These are phyloP conservation scores for Pheosia tremula DNA, from an alignment of 2,888 invertebrate species.

Conservation along the genomic window DNA sequence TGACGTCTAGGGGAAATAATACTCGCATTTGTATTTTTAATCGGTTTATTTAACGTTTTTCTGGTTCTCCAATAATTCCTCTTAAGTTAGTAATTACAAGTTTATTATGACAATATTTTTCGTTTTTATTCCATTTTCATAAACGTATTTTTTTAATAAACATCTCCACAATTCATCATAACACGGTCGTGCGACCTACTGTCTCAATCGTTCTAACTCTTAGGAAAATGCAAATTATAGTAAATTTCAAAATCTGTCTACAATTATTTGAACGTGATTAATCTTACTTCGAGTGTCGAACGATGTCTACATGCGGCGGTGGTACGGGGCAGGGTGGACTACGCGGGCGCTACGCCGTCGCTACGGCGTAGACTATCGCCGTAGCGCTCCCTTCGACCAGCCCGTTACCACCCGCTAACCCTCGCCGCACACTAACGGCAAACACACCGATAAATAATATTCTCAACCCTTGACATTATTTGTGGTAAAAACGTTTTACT, in stretches of 20 bases:
- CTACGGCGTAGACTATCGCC: conserved; percentile 39
- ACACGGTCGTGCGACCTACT: conserved; percentile 83
- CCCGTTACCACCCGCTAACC: conserved; percentile 33
- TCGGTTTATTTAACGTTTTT: conserved; percentile 84
- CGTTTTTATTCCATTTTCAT: conserved; percentile 83
- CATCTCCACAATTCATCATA: conserved; percentile 82
- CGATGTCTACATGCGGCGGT: conserved; percentile 64
- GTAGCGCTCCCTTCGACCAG: conserved; percentile 17
- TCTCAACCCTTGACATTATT: not conserved
- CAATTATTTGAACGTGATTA: conserved; percentile 80
- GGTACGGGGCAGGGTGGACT: conserved; percentile 37
- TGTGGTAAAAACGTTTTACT: too few species aligned
- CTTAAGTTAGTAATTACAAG: conserved; percentile 84
- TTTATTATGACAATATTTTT: conserved; percentile 83
- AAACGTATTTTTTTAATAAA: conserved; percentile 83
- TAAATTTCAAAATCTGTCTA: conserved; percentile 81
- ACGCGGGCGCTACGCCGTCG: conserved; percentile 41
- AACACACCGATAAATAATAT: conserved; percentile 9
- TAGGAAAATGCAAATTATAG: conserved; percentile 84
- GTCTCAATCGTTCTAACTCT: conserved; percentile 83
- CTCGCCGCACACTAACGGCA: conserved; percentile 53
- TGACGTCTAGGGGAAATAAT: conserved; percentile 50
- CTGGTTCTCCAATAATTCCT: conserved; percentile 83
- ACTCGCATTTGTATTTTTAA: conserved; percentile 76
- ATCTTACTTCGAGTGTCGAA: conserved; percentile 78